A percentile compares a stretch with the other conserved stretches of the same genome.
Conservation (phyloP, 2,888 invertebrate genomes). For the Lasius platythorax region DNA sequence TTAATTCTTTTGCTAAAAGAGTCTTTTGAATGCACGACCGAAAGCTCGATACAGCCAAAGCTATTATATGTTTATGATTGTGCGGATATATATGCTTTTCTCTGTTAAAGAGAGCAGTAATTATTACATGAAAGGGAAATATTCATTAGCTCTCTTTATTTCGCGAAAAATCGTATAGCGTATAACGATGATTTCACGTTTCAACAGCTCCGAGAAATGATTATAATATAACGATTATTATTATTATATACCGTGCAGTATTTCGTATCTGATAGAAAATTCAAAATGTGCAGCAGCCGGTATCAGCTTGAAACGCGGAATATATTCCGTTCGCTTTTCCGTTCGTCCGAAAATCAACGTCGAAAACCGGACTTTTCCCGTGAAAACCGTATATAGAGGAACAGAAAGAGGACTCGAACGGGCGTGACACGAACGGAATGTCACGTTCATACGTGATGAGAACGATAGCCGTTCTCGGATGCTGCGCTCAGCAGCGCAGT, state of each 20-base stretch:
- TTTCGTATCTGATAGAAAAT: neutral
- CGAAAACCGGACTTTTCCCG: conserved; percentile 23
- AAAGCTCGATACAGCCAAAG: neutral
- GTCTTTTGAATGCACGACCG: neutral
- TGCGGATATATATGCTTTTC: neutral
- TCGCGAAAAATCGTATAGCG: neutral
- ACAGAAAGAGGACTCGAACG: conserved; percentile 16
- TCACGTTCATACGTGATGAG: conserved; percentile 48
- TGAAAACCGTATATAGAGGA: neutral
- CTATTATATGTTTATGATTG: neutral
- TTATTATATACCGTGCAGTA: neutral
- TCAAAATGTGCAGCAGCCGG: neutral
- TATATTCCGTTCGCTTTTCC: conserved; percentile 5
- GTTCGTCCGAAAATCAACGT: conserved; percentile 36
- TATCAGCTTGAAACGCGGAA: neutral
- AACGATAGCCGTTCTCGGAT: conserved; percentile 40
- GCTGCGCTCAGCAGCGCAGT: conserved; percentile 11
- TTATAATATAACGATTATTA: neutral
- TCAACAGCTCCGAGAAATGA: neutral
- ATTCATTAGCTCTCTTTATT: neutral
- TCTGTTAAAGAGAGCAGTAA: neutral
- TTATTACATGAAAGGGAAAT: neutral
- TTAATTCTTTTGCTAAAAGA: neutral
- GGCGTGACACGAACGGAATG: conserved; percentile 26
- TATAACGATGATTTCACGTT: neutral